Evolutionary conservation across 2,113 vertebrate genomes (phyloP), one percentile per base, ranked within the genome.

Genomic region (Xiphophorus maculatus): DNA sequence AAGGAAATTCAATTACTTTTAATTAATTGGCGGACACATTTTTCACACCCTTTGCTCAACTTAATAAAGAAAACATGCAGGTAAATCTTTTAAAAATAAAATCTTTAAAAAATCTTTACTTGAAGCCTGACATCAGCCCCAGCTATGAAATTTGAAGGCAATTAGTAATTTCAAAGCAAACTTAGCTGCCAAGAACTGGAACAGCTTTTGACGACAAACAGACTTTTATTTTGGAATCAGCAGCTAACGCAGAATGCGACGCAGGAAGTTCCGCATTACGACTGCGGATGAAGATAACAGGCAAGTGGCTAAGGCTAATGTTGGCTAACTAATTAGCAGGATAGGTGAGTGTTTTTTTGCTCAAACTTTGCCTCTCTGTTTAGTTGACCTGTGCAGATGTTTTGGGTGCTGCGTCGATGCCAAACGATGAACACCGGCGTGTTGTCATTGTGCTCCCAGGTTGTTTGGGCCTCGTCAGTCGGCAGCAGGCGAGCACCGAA

Each of bases 301-400:
- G 91, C 90, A 90, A 91, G 89, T 73, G 83, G 91, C 92, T 93
- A 92, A 89, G 83, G 91, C 91, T 93, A 93, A 93, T 92, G 91
- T 89, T 87, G 88, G 92, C 92, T 93, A 93, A 91, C 87, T 91
- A 85, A 89, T 86, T 86, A 84, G 82, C 79, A 87, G 58, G 19
- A 69, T 32, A 85, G 88, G 92, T 93, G 66, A 88, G 88, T 87
- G 44, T 2, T n/a, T 28, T 28, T 86, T 80, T 80, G n/a, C 66
- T 80, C 65, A 35, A 72, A 75, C 62, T 42, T 62, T 25, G 74
- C 6, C 15, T 58, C 8, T 14, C 32, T 28, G 33, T 69, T 77
- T 11, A 30, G 3, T 40, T 28, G 27, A 66, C 32, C 14, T 25
- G 33, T 19, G 17, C 0, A 17, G 2, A 14, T 44, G 40, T 35